Evolutionary conservation across 2,113 vertebrate genomes (phyloP), one percentile per base, ranked within the genome.

Genomic region (Aix galericulata): DNA sequence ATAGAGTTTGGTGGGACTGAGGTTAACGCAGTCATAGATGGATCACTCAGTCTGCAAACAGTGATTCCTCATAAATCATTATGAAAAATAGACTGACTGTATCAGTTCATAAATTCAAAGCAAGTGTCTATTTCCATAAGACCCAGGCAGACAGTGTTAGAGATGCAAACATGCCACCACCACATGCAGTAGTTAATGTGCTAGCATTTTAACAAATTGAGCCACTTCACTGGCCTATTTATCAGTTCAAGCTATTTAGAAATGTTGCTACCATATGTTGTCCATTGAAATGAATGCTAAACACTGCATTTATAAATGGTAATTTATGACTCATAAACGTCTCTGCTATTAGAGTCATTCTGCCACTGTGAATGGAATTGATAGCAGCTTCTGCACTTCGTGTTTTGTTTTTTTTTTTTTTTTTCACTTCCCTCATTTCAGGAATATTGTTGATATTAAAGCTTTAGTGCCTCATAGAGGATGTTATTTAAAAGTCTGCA

Each of bases 291-390:
- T 93, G 92, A 97, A 97, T 93, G 92, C 96, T 97, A 97, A 98
- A 97, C 97, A 96, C 89, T 94, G 95, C 95, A 96, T 98, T 98
- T 97, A 97, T 98, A 98, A 98, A 97, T 98, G 97, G 91, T 97
- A 98, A 98, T 98, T 98, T 98, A 97, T 97, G 97, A 97, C 93
- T 98, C 97, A 98, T 97, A 97, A 98, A 97, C 25, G 26, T 97
- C 97, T 97, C 97, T 96, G 96, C 96, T 97, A 98, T 98, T 97
- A 98, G 95, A 98, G 96, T 92, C 95, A 98, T 98, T 98, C 97
- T 98, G 97, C 96, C 93, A 96, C 97, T 95, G 95, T 97, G 98
- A 98, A 98, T 97, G 88, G 96, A 97, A 97, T 95, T 98, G 97
- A 98, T 97, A 97, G 90, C 96, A 96, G 91, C 97, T 98, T 97